phyloP scores from a whole-genome alignment of 2,888 invertebrate genomes.

The Mantis religiosa region DNA sequence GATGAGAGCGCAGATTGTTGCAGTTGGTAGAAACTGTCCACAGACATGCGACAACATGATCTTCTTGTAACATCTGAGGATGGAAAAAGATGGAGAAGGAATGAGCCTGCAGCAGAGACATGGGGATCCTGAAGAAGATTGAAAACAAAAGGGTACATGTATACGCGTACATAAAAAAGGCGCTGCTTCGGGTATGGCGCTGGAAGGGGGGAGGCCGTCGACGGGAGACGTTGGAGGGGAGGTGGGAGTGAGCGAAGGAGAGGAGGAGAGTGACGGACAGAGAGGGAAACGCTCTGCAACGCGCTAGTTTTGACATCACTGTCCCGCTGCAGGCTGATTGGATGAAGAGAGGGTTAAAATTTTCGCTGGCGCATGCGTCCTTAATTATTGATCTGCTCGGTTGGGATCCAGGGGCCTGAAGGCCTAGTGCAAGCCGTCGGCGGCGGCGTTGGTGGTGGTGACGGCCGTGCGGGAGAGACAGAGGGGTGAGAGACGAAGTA shows the following conservation, averaged over 20 bases:
- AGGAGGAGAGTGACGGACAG: not conserved
- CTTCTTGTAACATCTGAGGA: conserved; percentile 31
- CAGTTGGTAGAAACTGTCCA: conserved; percentile 34
- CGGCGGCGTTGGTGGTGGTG: not conserved
- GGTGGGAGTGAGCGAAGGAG: not conserved
- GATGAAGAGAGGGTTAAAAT: conserved; percentile 19
- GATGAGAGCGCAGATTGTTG: conserved; percentile 34
- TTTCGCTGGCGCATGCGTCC: conserved; percentile 27
- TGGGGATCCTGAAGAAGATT: conserved; percentile 28
- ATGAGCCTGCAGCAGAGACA: conserved; percentile 27
- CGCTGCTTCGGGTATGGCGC: conserved; percentile 10
- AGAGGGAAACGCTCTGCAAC: conserved; percentile 21
- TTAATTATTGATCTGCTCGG: conserved; percentile 29
- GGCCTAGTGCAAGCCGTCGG: conserved; percentile 7
- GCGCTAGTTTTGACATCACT: conserved; percentile 28
- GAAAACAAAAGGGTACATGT: conserved; percentile 30
- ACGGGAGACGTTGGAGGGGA: not conserved
- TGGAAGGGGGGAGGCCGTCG: not conserved
- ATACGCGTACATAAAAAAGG: conserved; percentile 22
- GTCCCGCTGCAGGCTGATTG: conserved; percentile 25
- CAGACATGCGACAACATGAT: conserved; percentile 35
- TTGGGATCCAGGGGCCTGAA: conserved; percentile 16
- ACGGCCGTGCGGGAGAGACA: not conserved
- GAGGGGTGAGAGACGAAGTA: not conserved
- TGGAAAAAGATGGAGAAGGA: conserved; percentile 32